phyloP scores from a whole-genome alignment of 1,140 invertebrate genomes.

The Drosophila trapezifrons region DNA sequence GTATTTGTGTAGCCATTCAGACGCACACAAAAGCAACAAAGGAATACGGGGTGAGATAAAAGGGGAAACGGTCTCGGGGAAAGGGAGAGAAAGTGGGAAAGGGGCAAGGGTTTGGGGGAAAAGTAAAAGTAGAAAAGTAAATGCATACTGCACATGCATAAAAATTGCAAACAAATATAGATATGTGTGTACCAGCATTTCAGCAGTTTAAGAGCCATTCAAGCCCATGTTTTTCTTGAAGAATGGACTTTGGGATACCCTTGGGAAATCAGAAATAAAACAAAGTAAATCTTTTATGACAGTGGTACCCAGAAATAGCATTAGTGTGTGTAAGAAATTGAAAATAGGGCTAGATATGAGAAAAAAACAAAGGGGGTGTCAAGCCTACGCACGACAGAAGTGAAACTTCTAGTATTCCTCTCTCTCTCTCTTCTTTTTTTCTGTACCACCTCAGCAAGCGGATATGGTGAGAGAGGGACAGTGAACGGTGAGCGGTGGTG shows the following conservation, averaged over 20 bases:
- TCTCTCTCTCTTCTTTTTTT: no score
- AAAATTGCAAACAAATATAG: conserved; percentile 68
- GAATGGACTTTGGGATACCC: not conserved
- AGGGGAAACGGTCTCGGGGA: not conserved
- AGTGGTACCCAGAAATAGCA: no score
- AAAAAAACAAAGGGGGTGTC: no score
- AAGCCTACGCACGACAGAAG: no score
- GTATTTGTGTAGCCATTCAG: conserved; percentile 80
- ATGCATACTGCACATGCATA: conserved; percentile 49
- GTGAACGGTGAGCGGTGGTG: no score
- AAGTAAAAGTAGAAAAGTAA: conserved; percentile 52
- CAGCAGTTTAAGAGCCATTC: conserved; percentile 56
- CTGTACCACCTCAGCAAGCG: no score
- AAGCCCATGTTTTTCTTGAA: conserved; percentile 19
- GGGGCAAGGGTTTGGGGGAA: not conserved
- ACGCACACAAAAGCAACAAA: conserved; percentile 57
- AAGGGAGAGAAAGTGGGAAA: not conserved
- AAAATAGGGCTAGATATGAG: no score
- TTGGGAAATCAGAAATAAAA: not conserved
- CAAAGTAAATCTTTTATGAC: not conserved
- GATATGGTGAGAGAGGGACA: no score
- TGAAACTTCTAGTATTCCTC: no score
- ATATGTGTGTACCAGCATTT: conserved; percentile 60
- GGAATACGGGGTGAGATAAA: conserved; percentile 16
- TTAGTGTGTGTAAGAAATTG: no score